These are phyloP conservation scores for Thaleichthys pacificus DNA, from an alignment of 2,797 vertebrate genomes.

Conservation along the genomic window DNA sequence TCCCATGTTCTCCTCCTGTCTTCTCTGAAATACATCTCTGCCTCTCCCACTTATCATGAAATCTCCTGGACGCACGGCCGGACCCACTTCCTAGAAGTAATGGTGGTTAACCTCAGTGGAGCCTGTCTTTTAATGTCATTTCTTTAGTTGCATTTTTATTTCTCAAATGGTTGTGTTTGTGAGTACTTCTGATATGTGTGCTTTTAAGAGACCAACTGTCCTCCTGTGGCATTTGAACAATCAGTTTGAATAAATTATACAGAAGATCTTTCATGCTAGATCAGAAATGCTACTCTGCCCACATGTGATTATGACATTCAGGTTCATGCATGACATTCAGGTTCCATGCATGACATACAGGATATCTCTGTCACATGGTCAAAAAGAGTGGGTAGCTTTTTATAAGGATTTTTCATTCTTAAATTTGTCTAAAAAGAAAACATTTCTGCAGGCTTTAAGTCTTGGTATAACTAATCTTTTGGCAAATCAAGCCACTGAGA, in stretches of 20 bases:
- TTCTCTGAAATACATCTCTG: slow-evolving; percentile 41
- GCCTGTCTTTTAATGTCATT: slow-evolving; percentile 21
- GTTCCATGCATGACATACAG: slow-evolving; percentile 44
- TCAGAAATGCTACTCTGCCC: slow-evolving; percentile 34
- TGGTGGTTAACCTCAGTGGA: slow-evolving; percentile 23
- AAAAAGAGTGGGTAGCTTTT: slow-evolving; percentile 49
- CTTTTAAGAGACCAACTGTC: slow-evolving; percentile 14
- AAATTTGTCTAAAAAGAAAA: neutral
- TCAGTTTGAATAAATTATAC: slow-evolving; percentile 13
- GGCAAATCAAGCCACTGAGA: slow-evolving; percentile 42
- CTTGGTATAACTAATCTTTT: slow-evolving; percentile 37
- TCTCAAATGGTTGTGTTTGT: slow-evolving; percentile 21
- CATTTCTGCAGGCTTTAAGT: neutral
- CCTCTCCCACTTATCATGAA: slow-evolving; percentile 21
- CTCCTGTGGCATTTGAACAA: slow-evolving; percentile 47
- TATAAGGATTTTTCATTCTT: slow-evolving; percentile 48
- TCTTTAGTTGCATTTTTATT: slow-evolving; percentile 28
- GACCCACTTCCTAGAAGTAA: slow-evolving; percentile 41
- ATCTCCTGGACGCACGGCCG: slow-evolving; percentile 41
- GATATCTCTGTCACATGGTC: slow-evolving; percentile 56
- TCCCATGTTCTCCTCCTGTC: slow-evolving; percentile 52
- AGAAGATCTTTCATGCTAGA: slow-evolving; percentile 29
- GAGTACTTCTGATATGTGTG: slow-evolving; percentile 10
- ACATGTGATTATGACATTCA: slow-evolving; percentile 59
- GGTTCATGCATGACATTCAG: slow-evolving; percentile 51